phyloP scores from a whole-genome alignment of 2,797 vertebrate species.

The Rhynchonycteris naso region DNA sequence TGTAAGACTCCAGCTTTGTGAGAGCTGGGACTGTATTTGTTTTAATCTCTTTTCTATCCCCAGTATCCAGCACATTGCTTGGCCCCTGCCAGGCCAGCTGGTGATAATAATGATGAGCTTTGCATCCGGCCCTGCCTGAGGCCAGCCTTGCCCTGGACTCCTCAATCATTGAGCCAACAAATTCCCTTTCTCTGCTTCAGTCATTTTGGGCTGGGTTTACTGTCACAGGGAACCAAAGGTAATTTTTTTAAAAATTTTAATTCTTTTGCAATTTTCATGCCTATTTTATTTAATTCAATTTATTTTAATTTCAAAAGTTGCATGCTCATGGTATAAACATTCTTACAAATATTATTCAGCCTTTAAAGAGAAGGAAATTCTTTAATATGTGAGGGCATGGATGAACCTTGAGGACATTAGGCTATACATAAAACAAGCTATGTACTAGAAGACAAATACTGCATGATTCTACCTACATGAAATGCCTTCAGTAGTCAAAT shows the following conservation, averaged over 20 bases:
- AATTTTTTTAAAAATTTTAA: neutral
- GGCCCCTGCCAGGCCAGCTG: neutral
- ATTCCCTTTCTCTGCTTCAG: neutral
- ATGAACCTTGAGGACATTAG: neutral
- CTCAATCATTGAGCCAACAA: neutral
- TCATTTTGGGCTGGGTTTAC: constrained; percentile 14
- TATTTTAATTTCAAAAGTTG: neutral
- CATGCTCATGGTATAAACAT: neutral
- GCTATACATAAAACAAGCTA: neutral
- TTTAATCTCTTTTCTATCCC: neutral
- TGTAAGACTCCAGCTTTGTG: neutral
- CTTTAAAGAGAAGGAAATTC: neutral
- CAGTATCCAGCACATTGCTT: rapidly evolving
- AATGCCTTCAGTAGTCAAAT: neutral
- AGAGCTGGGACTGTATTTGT: neutral
- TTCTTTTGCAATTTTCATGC: neutral
- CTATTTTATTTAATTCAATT: neutral
- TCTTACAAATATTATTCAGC: neutral
- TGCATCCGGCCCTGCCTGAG: neutral
- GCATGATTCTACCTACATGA: no score
- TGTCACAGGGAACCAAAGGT: neutral
- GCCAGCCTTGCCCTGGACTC: neutral
- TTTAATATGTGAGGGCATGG: neutral
- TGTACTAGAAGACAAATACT: neutral
- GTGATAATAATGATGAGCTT: neutral